phyloP scores from a whole-genome alignment of 2,113 vertebrate species.

The Tyrannus savana region DNA sequence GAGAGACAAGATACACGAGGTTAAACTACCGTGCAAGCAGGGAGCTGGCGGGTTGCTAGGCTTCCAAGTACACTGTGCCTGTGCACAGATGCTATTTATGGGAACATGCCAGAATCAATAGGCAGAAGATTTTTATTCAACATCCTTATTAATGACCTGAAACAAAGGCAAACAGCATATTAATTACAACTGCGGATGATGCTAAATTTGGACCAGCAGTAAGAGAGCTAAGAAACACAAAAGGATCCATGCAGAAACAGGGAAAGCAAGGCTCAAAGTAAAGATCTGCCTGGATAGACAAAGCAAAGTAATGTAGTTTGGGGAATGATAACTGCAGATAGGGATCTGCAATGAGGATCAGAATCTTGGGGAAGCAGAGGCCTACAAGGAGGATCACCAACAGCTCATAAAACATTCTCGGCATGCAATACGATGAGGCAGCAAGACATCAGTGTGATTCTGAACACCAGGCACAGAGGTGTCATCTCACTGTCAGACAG shows the following conservation, averaged over 20 bases:
- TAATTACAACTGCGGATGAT: conserved; percentile 20
- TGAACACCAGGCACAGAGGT: background rate
- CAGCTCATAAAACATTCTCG: background rate
- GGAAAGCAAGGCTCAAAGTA: background rate
- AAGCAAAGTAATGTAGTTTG: background rate
- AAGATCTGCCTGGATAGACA: background rate
- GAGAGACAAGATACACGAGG: background rate
- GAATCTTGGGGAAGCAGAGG: background rate
- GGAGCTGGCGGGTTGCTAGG: background rate
- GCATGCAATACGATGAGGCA: background rate
- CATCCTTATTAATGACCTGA: conserved; percentile 42
- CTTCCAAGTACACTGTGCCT: background rate
- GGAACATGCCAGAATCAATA: conserved; percentile 42
- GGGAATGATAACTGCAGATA: background rate
- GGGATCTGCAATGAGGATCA: background rate
- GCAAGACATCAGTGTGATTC: background rate
- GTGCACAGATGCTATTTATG: conserved; percentile 44
- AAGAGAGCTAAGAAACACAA: background rate
- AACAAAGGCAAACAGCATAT: conserved; percentile 49
- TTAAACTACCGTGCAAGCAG: background rate
- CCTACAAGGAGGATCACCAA: background rate
- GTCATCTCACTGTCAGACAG: background rate
- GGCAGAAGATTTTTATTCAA: conserved; percentile 40
- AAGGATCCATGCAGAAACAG: background rate
- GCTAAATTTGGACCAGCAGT: conserved; percentile 14